Base-by-base conservation (phyloP, 1,140 invertebrate genomes). In the Penaeus japonicus region DNA sequence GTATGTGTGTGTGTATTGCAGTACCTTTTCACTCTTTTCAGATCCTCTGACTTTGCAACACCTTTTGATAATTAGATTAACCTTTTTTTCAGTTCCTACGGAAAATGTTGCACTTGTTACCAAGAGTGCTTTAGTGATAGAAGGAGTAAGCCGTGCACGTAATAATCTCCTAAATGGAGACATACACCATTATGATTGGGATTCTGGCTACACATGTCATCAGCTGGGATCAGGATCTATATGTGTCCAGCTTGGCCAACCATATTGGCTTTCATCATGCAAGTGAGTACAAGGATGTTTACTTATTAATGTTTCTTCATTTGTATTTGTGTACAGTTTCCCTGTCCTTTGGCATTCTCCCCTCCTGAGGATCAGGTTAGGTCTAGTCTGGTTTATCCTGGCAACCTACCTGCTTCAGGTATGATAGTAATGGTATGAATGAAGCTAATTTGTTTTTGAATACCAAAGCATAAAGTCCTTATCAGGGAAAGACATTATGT, bases 121-220 rank as follows among this genome's bases (percentile, higher is more conserved):
- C 80, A 94, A 95, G 90, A 97, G 96, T 93, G 98, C 98, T 12
- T 95, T 95, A 92, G 98, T 99, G 77, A 96, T 97, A 27, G 98
- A 99, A 94, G 99, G 99, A 70, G 98, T 94, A 83, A 97, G 97
- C 92, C 95, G 98, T 78, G 96, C 96, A 78, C 94, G 98, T 80
- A 98, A 99, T 94, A 96, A 97, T n/a, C 94, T 99, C 15, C 94
- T 99, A 84, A 99, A 99, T 94, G 98, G 98, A 4, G 97, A 99
- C 91, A 97, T 95, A 47, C 95, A 96, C 90, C 96, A 97, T 92
- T 99, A 99, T 93, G 98, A 99, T 94, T 99, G 98, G 98, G 98
- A 99, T 93, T 97, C 96, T 89, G 98, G 99, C 77, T 99, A 99
- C 93, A 99, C 98, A 2, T 99, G 98, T 93, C 99, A 99, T 94